These are phyloP conservation scores for Caracal caracal DNA, from an alignment of 2,113 vertebrate species.

Conservation along the genomic window DNA sequence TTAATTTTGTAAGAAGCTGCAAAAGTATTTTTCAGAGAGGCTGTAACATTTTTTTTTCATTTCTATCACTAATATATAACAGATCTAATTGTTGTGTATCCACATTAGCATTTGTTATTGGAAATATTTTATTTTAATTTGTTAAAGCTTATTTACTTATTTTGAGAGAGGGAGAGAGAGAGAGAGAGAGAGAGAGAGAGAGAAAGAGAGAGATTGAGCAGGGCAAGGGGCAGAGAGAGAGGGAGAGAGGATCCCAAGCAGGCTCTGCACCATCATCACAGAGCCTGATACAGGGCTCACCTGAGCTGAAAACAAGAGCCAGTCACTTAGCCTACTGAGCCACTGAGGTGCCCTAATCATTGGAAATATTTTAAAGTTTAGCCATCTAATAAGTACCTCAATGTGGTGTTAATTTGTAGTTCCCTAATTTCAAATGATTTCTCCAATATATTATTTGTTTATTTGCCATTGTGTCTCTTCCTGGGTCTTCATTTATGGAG, in stretches of 20 bases:
- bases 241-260: no score
- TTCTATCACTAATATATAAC: not conserved
- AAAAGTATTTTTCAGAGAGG: not conserved
- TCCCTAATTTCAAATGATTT: not conserved
- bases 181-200: no score
- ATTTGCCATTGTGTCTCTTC: not conserved
- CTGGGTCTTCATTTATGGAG: not conserved
- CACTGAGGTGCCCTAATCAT: no score
- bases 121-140: no score
- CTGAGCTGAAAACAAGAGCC: no score
- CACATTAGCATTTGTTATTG: not conserved
- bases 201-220: no score
- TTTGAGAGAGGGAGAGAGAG: no score
- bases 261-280: no score
- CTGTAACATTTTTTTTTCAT: not conserved
- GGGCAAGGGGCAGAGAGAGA: no score
- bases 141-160: no score
- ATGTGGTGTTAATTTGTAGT: not conserved
- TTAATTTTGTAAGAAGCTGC: not conserved
- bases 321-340: no score
- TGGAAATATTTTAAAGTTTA: not conserved
- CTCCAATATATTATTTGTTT: not conserved
- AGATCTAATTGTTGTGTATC: not conserved
- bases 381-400: not conserved
- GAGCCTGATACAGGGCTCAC: no score